These are phyloP conservation scores for Eumeta japonica DNA, from an alignment of 1,140 invertebrate species.

Conservation along the genomic window DNA sequence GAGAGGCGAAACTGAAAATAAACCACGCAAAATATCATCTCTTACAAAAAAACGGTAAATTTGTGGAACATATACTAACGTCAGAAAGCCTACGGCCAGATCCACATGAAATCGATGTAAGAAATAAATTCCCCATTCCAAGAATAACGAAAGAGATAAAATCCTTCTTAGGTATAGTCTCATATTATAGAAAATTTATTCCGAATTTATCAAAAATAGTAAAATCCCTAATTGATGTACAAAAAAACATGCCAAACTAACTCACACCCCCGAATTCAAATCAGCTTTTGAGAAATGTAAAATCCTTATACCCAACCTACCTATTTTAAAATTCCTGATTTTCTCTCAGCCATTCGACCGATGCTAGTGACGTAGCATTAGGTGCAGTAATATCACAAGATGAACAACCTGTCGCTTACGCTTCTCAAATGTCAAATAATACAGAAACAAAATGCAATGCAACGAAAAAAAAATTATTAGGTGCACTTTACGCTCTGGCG, in stretches of 20 bases:
- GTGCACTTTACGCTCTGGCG: constrained; percentile 39
- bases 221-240: not conserved
- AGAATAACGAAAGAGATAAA: too few species aligned
- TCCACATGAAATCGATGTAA: too few species aligned
- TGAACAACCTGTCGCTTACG: not conserved
- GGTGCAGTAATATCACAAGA: not conserved
- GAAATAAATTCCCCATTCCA: too few species aligned
- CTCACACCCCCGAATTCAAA: not conserved
- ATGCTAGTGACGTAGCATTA: not conserved
- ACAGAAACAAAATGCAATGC: not conserved
- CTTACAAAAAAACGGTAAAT: constrained; percentile 14
- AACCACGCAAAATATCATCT: constrained; percentile 7
- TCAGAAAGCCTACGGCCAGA: too few species aligned
- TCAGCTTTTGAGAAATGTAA: not conserved
- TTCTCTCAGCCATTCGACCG: not conserved
- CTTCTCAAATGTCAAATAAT: not conserved
- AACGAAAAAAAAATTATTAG: constrained; percentile 21
- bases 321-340: not conserved
- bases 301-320: not conserved
- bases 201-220: too few species aligned
- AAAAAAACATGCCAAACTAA: constrained; percentile 1
- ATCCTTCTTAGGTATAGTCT: too few species aligned
- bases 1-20: constrained; percentile 3
- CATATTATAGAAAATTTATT: too few species aligned
- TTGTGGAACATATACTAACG: too few species aligned